These are phyloP conservation scores for Xenopus tropicalis DNA, from an alignment of 2,113 vertebrate species.

Conservation along the genomic window UCB_Xtro_10.0 CM004448.2:108790001-108790500, in stretches of 20 bases:
- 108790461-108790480: conserved; percentile 75
- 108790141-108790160: too few species aligned
- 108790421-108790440: conserved; percentile 79
- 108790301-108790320: neutral
- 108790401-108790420: conserved; percentile 87
- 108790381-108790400: conserved; percentile 61
- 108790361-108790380: conserved; percentile 66
- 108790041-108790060: too few species aligned
- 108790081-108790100: too few species aligned
- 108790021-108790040: too few species aligned
- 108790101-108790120: too few species aligned
- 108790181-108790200: neutral
- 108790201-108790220: neutral
- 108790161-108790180: neutral
- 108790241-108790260: neutral
- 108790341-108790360: conserved; percentile 44
- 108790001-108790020: too few species aligned
- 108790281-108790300: neutral
- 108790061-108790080: too few species aligned
- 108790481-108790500: conserved; percentile 80
- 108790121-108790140: too few species aligned
- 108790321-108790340: neutral
- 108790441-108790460: conserved; percentile 72
- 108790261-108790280: neutral
- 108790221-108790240: too few species aligned